Conservation (phyloP, 2,113 vertebrate genomes). For the Oenanthe melanoleuca region DNA sequence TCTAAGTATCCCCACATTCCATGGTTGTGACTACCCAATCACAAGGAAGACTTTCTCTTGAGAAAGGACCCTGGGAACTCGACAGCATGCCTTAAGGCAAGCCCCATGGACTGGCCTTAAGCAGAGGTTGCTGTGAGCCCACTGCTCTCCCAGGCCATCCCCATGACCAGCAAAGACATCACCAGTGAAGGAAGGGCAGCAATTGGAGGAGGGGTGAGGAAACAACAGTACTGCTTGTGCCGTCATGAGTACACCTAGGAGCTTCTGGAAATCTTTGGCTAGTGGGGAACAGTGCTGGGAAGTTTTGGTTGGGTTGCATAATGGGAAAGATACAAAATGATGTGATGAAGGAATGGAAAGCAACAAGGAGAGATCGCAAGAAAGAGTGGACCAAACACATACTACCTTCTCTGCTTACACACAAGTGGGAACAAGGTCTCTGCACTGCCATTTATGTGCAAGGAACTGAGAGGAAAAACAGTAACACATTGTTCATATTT, state of each 20-base stretch:
- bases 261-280: neutral
- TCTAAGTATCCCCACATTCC: neutral
- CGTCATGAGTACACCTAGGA: accelerated
- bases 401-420: neutral
- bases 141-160: neutral
- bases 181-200: neutral
- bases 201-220: neutral
- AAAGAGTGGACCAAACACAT: neutral
- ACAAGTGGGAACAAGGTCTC: neutral
- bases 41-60: neutral
- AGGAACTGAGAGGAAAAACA: neutral
- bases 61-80: neutral
- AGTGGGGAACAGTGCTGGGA: neutral
- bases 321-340: neutral
- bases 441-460: neutral
- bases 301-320: neutral
- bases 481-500: neutral
- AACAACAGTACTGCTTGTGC: neutral
- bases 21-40: neutral
- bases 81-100: accelerated
- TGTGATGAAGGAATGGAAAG: neutral
- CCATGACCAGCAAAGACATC: neutral
- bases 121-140: neutral
- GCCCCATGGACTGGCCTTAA: neutral
- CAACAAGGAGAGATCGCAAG: neutral